Evolutionary conservation across 2,888 invertebrate species (phyloP), one percentile per base, ranked within the genome.

Genomic region (Pandemis cinnamomeana): DNA sequence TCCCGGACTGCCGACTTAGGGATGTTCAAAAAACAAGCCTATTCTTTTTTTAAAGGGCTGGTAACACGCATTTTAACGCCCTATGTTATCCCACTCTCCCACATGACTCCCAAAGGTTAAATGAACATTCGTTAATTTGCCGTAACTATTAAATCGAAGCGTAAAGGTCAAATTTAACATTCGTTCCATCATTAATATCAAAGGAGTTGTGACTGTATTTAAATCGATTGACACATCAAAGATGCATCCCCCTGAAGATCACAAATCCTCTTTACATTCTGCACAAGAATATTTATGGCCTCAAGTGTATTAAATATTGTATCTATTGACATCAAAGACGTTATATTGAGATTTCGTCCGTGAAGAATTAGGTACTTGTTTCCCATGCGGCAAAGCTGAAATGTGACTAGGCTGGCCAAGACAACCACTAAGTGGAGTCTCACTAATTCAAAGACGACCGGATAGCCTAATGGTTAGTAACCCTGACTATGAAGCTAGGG

Each of bases 201-300:
- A 53, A 53, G 53, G 7, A 53, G 15, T n/a, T n/a, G 15, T 0
- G 15, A 15, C 15, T 6, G 20, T 4, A 48, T 36, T 66, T 51
- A 48, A 27, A 27, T 8, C 51, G 36, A 7, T 36, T 51, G 48
- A 66, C 36, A 66, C n/a, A 66, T 66, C 66, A 51, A 66, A 66
- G 51, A 41, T 48, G n/a, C 41, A 62, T 7, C 48, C 20, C 51
- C 27, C 66, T 7, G n/a, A 36, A 36, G 66, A 51, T 66, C n/a
- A 20, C 20, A 20, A 63, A 63, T 13, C 13, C n/a, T 8, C 44
- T 46, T 44, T 15, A n/a, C n/a, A 5, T 62, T 62, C 4, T 7
- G 58, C 20, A n/a, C 36, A 5, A 5, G 11, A 20, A 60, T 58
- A 27, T 20, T 58, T 8, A 2, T 5, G 36, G 11, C 6, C 61